Evolutionary conservation across 2,888 invertebrate genomes (phyloP), one percentile per base, ranked within the genome.

Genomic region (Trissoscelio sp.): DNA sequence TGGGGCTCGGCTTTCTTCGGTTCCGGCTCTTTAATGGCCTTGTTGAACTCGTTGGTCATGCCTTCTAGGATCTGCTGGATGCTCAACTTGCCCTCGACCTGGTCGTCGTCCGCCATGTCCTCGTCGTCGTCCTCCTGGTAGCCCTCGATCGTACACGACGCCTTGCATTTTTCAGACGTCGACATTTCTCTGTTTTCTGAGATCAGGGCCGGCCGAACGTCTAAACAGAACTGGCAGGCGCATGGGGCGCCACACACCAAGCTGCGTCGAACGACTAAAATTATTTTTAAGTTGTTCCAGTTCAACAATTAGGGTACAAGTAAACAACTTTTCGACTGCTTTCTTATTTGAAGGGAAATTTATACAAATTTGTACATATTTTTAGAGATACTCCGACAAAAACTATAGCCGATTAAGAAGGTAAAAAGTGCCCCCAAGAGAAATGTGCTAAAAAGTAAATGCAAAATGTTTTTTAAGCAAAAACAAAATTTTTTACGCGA

Each of bases 41-140:
- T 90, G 83, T 91, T 91, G 70, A 91, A 91, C 64, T 91, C 91
- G 78, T 89, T 91, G 4, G 91, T 91, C 91, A 91, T 91, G 46
- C 91, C 88, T 44, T 90, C 90, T 24, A 91, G 86, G 46, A 91
- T 91, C 81, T 91, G 88, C 79, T 90, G 88, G 60, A 91, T 91
- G 82, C 89, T 90, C 73, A 91, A 86, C 80, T 89, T 89, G 75
- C 89, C 88, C 74, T 88, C 87, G 81, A 81, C 85, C 60, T 83
- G 84, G 11, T 82, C 81, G 60, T 84, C 83, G 66, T 84, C 85
- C 67, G 87, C 83, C 83, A 86, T 86, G 70, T 86, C 88, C 82
- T 88, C 89, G 51, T 88, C 88, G 78, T 88, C 88, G 67, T 86
- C 87, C 60, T 86, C 86, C 69, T 84, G 87, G 79, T 88, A 85